Evolutionary conservation across 2,797 vertebrate genomes (phyloP), one percentile per base, ranked within the genome.

Genomic region (Lates japonicus): DNA sequence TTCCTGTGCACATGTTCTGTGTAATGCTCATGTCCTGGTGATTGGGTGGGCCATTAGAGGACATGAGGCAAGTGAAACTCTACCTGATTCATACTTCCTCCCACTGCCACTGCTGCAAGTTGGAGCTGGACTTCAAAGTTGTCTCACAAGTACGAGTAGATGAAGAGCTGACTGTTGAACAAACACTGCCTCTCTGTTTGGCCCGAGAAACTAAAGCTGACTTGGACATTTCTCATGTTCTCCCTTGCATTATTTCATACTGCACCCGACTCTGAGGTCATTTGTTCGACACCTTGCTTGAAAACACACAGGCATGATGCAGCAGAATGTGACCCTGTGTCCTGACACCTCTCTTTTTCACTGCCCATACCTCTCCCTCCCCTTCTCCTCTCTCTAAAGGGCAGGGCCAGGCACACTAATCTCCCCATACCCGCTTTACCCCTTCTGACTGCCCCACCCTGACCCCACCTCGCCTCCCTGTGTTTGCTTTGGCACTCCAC

Each of bases 1-100:
- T 94, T 93, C 92, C 90, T 94, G 90, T 91, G 92, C 92, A 94
- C 92, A 93, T 93, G 93, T 94, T 92, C 85, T 84, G 84, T 90
- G 85, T 87, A 90, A 88, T 71, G 85, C 86, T 89, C 84, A 78
- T 91, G 90, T 93, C 93, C 88, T 73, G 81, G 84, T 88, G 91
- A 93, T 92, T 90, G 88, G 90, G 85, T 89, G 87, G 90, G 85
- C 90, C 89, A 87, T 87, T 91, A 92, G 87, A 91, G 82, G 85
- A 91, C 91, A 89, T 88, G 86, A 81, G 85, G 85, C 90, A 84
- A 90, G 84, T 87, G 92, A 90, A 94, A 94, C 85, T 89, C 87
- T 84, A 89, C 83, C 88, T 86, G 82, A 80, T 86, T 93, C 87
- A 82, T 84, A 85, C 82, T 92, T 90, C 87, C 88, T 90, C 70